Evolutionary conservation across 2,113 vertebrate species (phyloP).

Genomic region (Nycticryphes semicollaris): DNA sequence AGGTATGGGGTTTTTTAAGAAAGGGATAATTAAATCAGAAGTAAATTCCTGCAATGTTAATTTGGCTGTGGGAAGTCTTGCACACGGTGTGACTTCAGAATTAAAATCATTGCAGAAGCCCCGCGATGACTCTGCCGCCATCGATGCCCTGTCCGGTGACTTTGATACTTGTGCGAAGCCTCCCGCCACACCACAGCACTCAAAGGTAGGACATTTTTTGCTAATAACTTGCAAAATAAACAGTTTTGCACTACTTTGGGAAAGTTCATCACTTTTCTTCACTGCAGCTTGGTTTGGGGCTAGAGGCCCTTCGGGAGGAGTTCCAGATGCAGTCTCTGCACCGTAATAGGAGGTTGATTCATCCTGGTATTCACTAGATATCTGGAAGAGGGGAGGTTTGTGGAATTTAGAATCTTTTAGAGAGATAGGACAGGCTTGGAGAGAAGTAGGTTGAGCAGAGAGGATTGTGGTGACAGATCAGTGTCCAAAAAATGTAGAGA

Average conservation of each 20-base stretch:
- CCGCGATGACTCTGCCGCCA: conserved; percentile 50
- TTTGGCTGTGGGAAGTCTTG: not conserved
- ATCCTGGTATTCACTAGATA: not conserved
- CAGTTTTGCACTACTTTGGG: not conserved
- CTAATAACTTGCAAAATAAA: not conserved
- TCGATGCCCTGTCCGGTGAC: conserved; percentile 68
- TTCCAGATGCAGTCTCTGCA: not conserved
- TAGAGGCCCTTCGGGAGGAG: not conserved
- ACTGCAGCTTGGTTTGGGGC: not conserved
- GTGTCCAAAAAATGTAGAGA: not conserved
- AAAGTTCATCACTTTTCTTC: not conserved
- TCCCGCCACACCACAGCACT: conserved; percentile 21
- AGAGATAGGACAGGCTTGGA: not conserved
- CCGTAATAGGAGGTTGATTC: not conserved
- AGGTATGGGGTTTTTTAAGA: not conserved
- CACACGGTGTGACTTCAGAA: not conserved
- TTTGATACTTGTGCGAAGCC: conserved; percentile 54
- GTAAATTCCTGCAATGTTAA: not conserved
- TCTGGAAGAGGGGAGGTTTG: not conserved
- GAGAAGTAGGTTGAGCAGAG: not conserved
- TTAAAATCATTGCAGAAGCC: conserved; percentile 56
- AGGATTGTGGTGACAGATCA: not conserved
- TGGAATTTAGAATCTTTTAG: not conserved
- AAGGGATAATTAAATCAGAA: not conserved
- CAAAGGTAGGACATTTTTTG: conserved; percentile 66